Evolutionary conservation across 2,113 vertebrate genomes (phyloP).

Genomic region (Felis chaus): DNA sequence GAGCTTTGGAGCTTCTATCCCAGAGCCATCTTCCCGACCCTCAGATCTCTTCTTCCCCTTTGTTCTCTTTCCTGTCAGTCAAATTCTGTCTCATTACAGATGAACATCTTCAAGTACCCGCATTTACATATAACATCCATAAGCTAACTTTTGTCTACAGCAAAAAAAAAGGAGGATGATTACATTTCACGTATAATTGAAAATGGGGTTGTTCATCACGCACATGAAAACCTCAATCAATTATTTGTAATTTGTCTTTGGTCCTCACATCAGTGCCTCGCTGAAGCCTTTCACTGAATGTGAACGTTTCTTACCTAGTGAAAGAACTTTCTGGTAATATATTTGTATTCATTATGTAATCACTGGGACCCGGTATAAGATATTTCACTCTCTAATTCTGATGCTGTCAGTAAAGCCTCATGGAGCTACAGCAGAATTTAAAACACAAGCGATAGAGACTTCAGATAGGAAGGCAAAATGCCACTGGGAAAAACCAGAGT

Average conservation of each 20-base stretch:
- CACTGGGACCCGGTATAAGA: background rate
- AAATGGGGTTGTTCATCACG: constrained; percentile 42
- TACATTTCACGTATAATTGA: constrained; percentile 55
- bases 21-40: background rate
- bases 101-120: constrained; percentile 43
- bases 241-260: constrained; percentile 47
- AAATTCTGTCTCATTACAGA: constrained; percentile 45
- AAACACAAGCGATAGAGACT: background rate
- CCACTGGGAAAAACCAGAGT: background rate
- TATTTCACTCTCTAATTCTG: constrained; percentile 36
- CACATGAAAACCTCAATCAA: constrained; percentile 23
- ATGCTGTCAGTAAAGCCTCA: constrained; percentile 4
- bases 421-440: constrained; percentile 42
- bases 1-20: background rate
- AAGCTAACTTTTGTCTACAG: constrained; percentile 31
- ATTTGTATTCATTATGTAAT: constrained; percentile 37
- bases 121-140: constrained; percentile 37
- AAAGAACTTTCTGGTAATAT: constrained; percentile 38
- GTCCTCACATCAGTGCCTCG: background rate
- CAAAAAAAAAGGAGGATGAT: constrained; percentile 22
- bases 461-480: constrained; percentile 30
- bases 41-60: background rate
- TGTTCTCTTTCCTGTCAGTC: constrained; percentile 41
- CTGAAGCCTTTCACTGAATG: constrained; percentile 30
- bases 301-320: constrained; percentile 33